Evolutionary conservation across 2,797 vertebrate genomes (phyloP), one percentile per base, ranked within the genome.

Genomic region (Lepidocolaptes lacrymiger): DNA sequence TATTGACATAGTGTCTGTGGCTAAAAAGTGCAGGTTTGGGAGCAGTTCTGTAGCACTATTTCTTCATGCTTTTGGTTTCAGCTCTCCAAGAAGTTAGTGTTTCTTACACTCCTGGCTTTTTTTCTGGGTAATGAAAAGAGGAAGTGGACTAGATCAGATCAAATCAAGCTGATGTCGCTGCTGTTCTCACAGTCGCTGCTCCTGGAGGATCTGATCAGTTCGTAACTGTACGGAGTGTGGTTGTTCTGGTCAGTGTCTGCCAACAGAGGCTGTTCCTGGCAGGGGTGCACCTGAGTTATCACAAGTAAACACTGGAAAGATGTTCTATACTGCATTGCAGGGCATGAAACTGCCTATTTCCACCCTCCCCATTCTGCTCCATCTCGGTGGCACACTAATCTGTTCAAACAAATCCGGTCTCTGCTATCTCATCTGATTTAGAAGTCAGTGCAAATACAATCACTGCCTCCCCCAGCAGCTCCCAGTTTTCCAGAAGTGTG

Each of bases 231-330:
- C 5, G 7, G 61, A 93, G 54, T 13, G 58, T 86, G 90, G 77
- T 56, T 93, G 80, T 88, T 94, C 64, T 77, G 86, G 91, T 85
- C 73, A 76, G 36, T 67, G 56, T 72, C 85, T 96, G 94, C 92
- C 94, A 96, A 59, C 84, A 87, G 93, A 91, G 93, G 88, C 96
- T 39, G 67, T 68, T 97, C 93, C 90, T 98, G 96, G 81, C 85
- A 90, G 82, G 74, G 59, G 10, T 81, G 67, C 63, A 55, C 93
- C 86, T 66, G 91, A 96, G 76, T 87, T 92, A 90, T 74, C 14
- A 5, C 84, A 87, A 95, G 77, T 37, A 51, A 89, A 93, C 54
- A 27, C 82, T 27, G 39, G 88, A 76, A 90, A 76, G 66, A 71
- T 89, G 44, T 63, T 87, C 68, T 88, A 44, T 90, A 21, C 93